Base-by-base conservation (phyloP, 1,140 invertebrate genomes). In the Sitobion miscanthi region DNA sequence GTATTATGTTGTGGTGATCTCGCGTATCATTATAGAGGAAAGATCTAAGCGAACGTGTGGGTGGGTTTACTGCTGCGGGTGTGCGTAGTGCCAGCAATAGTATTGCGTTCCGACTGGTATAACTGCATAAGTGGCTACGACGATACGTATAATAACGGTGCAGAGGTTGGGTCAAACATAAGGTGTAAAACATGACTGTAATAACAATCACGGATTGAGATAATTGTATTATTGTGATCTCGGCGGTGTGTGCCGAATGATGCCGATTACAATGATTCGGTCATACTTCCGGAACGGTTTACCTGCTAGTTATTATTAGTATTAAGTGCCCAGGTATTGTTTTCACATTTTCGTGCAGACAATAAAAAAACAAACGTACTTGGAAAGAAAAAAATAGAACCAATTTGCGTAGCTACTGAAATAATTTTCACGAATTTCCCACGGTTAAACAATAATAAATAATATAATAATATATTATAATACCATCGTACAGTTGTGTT, bases 101-200 rank as follows among this genome's bases (percentile, higher is more conserved):
- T 77, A 0, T 17, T n/a, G n/a, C n/a, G 11, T 77, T 77, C 62
- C n/a, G 62, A 20, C 62, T n/a, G 62, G 62, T 77, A 35, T 77
- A 35, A 77, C 30, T n/a, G n/a, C n/a, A 77, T n/a, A 20, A 77
- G 30, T 77, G 62, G 20, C 62, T n/a, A 6, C 30, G 62, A 6
- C 30, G 62, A n/a, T 77, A 69, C 25, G 62, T 20, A n/a, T 77
- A 77, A 77, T n/a, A 77, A n/a, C 30, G 11, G 62, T 30, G 14
- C n/a, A 77, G n/a, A 77, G 62, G 62, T 77, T 6, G 62, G 30
- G 62, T 77, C n/a, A n/a, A n/a, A n/a, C n/a, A 77, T 14, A n/a
- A 77, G 62, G 62, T 77, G 62, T 77, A 77, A n/a, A n/a, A 77
- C 62, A 77, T 77, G 62, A 77, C 62, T 77, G 30, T n/a, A 77